A percentile compares a stretch with the other conserved stretches of the same genome.
Conservation (phyloP, 2,113 vertebrate genomes). For the Semicossyphus pulcher region DNA sequence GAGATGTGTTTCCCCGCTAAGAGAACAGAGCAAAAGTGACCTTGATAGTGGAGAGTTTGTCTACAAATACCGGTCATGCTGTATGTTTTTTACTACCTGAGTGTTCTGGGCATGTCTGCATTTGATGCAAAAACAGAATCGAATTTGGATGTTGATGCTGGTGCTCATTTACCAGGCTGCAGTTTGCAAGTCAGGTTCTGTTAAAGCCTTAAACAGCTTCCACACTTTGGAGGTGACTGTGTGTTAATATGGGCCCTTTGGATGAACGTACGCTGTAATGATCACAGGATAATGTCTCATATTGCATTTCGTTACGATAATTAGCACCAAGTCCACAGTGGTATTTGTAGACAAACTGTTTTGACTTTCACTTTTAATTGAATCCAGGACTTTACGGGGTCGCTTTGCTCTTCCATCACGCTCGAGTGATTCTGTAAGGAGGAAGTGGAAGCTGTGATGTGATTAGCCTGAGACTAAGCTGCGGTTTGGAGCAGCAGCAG, state of each 20-base stretch:
- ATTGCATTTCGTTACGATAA: conserved; percentile 62
- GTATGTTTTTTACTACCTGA: conserved; percentile 66
- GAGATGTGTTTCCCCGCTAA: neutral
- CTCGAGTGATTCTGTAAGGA: conserved; percentile 6
- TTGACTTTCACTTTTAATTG: conserved; percentile 17
- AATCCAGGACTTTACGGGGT: conserved; percentile 5
- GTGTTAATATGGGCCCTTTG: conserved; percentile 40
- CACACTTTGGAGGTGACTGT: conserved; percentile 26
- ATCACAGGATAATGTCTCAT: conserved; percentile 70
- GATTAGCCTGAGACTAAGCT: conserved; percentile 71
- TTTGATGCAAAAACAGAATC: conserved; percentile 37
- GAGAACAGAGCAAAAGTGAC: conserved; percentile 11
- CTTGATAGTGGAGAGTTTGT: conserved; percentile 16
- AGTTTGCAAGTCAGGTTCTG: conserved; percentile 9
- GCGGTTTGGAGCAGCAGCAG: conserved; percentile 54
- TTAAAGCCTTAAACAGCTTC: conserved; percentile 23
- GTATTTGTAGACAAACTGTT: conserved; percentile 52
- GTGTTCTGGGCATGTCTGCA: conserved; percentile 43
- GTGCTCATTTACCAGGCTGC: conserved; percentile 36
- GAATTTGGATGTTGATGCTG: conserved; percentile 46
- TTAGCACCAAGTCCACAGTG: conserved; percentile 66
- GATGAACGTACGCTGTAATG: conserved; percentile 20
- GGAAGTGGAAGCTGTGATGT: conserved; percentile 61
- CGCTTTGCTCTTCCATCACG: conserved; percentile 16
- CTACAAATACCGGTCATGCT: conserved; percentile 53